Evolutionary conservation across 2,113 vertebrate species (phyloP), one percentile per base, ranked within the genome.

Genomic region (Neopipo cinnamomea): DNA sequence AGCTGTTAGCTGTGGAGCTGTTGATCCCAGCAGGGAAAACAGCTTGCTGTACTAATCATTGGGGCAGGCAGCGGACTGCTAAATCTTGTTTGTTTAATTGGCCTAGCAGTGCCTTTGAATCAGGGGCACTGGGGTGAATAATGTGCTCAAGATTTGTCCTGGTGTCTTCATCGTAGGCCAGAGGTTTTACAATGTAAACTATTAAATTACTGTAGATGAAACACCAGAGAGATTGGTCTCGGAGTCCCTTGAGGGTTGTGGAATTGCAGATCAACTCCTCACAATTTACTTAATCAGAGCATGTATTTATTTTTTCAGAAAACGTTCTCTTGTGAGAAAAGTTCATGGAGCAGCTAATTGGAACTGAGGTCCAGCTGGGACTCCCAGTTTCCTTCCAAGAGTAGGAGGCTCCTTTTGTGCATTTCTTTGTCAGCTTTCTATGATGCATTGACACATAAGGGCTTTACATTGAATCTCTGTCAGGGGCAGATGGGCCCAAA

Each of bases 31-130:
- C 71, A 84, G 74, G 23, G 49, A 50, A 82, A 90, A 31, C 46
- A 88, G 72, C 46, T 79, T 55, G n/a, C 27, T 86, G 12, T 27
- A 24, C 24, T 70, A 56, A 88, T 74, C 66, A 53, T 24, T 68
- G 24, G 14, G 71, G 46, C 76, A 61, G 70, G 73, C 31, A 75
- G 58, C 27, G 25, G 28, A 52, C 76, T 74, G 44, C 42, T 84
- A 35, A 82, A 87, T 93, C 88, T 90, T 81, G 52, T 88, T 94
- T 91, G 42, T 78, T 71, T 84, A 94, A 89, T 80, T 94, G 33
- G 63, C 47, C 82, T 52, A 35, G 50, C 42, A 55, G 71, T 85
- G 55, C 59, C 65, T 93, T 90, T 90, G 63, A 90, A 10, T 94
- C 50, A 56, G 59, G 70, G 46, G 13, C 50, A 75, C 58, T 35